Percentiles rank a stretch among this genome's conserved stretches.
phyloP scores from a whole-genome alignment of 2,797 vertebrate genomes.

The Epinephelus awoara region DNA sequence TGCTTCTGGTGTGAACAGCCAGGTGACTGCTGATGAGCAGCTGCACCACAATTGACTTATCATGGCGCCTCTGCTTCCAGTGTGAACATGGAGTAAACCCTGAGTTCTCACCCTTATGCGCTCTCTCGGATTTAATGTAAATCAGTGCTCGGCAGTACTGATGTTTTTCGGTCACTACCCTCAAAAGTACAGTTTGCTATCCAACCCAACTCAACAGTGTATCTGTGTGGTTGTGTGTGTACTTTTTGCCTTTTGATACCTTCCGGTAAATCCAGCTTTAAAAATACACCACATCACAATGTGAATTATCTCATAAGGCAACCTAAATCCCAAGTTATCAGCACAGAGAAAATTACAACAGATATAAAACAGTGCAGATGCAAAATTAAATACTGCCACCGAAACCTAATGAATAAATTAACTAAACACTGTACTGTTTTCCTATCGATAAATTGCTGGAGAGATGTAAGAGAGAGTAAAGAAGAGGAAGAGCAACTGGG shows the following conservation, averaged over 20 bases:
- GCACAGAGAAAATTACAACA: neutral
- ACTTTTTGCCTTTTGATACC: neutral
- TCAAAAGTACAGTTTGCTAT: too few species aligned
- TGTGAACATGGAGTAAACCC: too few species aligned
- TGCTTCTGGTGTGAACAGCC: too few species aligned
- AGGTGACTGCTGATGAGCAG: too few species aligned
- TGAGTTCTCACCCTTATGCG: too few species aligned
- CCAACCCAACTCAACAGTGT: neutral
- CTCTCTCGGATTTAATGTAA: too few species aligned
- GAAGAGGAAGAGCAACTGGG: neutral
- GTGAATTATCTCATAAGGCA: neutral
- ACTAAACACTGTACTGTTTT: neutral
- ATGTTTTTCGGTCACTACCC: too few species aligned
- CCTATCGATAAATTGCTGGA: neutral
- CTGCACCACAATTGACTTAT: too few species aligned
- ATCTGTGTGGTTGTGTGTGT: neutral
- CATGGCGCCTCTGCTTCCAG: too few species aligned
- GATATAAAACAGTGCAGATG: neutral
- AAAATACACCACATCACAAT: neutral
- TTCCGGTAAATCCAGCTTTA: neutral
- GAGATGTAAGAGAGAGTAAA: neutral
- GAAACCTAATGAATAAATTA: neutral
- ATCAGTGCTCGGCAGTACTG: too few species aligned
- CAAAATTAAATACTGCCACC: neutral
- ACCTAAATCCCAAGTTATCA: neutral